Evolutionary conservation across 1,140 invertebrate genomes (phyloP).

Genomic region (Panonychus citri): DNA sequence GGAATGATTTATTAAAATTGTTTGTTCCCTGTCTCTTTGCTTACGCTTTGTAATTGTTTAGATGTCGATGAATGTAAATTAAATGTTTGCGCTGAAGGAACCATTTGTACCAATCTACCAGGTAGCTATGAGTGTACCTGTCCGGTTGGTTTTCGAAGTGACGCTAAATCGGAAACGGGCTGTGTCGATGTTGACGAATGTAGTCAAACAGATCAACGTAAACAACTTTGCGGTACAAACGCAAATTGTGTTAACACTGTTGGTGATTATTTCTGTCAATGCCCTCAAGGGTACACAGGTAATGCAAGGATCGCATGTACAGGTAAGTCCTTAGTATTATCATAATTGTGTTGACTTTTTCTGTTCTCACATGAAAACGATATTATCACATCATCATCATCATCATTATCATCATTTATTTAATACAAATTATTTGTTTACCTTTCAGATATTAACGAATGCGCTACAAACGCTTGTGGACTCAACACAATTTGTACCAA

Average conservation of each 20-base stretch:
- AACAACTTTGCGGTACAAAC: slow-evolving; percentile 54
- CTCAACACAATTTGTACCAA: slow-evolving; percentile 53
- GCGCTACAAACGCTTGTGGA: slow-evolving; percentile 38
- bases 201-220: slow-evolving; percentile 31
- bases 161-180: slow-evolving; percentile 27
- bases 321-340: no score
- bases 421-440: background rate
- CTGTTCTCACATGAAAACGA: no score
- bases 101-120: slow-evolving; percentile 39
- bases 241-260: slow-evolving; percentile 56
- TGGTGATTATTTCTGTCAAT: slow-evolving; percentile 37
- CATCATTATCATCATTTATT: background rate
- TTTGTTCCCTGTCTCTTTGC: no score
- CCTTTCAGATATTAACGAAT: slow-evolving; percentile 52
- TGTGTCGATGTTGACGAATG: slow-evolving; percentile 69
- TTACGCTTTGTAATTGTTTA: no score
- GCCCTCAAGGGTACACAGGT: slow-evolving; percentile 17
- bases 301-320: slow-evolving; percentile 13
- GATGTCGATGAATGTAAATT: slow-evolving; percentile 46
- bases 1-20: no score
- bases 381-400: no score
- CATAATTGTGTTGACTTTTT: no score
- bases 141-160: slow-evolving; percentile 46
- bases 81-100: slow-evolving; percentile 39
- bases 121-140: slow-evolving; percentile 48